Conservation (phyloP, 2,888 invertebrate species). For the Drosophila putrida region DNA sequence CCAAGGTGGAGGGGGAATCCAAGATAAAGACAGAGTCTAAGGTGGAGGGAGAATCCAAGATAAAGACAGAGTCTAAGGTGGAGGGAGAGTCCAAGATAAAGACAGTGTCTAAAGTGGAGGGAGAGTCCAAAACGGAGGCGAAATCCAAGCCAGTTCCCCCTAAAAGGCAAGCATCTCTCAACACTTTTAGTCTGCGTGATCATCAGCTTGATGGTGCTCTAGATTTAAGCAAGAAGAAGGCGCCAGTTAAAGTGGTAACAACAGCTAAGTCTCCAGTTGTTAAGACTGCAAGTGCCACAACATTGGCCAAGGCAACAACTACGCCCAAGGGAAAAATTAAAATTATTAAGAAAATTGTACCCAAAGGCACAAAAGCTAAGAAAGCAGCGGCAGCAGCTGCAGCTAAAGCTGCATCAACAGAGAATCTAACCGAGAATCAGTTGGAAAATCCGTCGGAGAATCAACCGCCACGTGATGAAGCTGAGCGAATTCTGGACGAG, state of each 20-base stretch:
- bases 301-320: conserved; percentile 60
- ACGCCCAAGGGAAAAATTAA: conserved; percentile 79
- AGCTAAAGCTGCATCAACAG: conserved; percentile 1
- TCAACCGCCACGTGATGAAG: conserved; percentile 70
- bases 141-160: conserved; percentile 55
- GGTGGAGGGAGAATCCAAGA: not conserved
- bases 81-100: conserved; percentile 12
- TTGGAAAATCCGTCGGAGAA: conserved; percentile 4
- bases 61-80: conserved; percentile 13
- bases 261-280: conserved; percentile 16
- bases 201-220: conserved; percentile 84
- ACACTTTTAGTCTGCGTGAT: conserved; percentile 82
- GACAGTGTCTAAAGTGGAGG: not conserved
- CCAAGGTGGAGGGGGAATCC: conserved; percentile 2
- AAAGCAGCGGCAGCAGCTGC: conserved; percentile 47
- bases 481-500: conserved; percentile 83
- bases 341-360: conserved; percentile 81
- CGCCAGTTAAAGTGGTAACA: conserved; percentile 47
- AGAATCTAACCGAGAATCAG: conserved; percentile 13
- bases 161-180: conserved; percentile 66
- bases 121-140: conserved; percentile 9
- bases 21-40: not conserved
- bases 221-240: conserved; percentile 78
- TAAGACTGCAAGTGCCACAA: conserved; percentile 28
- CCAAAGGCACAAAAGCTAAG: conserved; percentile 81